A percentile compares a stretch with the other conserved stretches of the same genome.
These are phyloP conservation scores for Tapirus indicus DNA, from an alignment of 2,797 vertebrate species.

Conservation along the genomic window DNA sequence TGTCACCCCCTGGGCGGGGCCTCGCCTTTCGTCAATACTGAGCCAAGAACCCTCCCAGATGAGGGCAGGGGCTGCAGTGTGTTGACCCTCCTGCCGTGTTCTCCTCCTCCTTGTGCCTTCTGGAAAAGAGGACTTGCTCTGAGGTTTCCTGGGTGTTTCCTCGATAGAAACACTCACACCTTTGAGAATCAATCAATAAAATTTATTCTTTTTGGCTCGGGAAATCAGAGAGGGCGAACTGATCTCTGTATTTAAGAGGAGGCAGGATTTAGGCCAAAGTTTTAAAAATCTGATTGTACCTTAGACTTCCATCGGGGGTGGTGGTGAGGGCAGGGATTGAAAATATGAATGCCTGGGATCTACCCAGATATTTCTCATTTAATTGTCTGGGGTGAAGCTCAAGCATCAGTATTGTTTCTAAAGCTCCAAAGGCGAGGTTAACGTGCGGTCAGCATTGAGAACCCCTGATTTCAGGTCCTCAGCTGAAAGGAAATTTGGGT, in stretches of 20 bases:
- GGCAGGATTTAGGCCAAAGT: not conserved
- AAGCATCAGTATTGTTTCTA: not conserved
- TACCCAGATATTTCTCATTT: slow-evolving; percentile 2
- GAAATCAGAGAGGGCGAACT: not conserved
- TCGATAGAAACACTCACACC: not conserved
- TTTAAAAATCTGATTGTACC: not conserved
- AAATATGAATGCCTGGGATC: not conserved
- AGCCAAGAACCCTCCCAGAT: not conserved
- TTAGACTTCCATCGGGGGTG: not conserved
- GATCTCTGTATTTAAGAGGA: not conserved
- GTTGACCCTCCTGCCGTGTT: not conserved
- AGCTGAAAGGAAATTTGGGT: not conserved
- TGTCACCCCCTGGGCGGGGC: not conserved
- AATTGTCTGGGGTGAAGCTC: not conserved
- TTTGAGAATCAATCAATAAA: not conserved
- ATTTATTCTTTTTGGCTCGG: not conserved
- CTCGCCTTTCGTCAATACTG: not conserved
- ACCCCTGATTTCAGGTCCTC: not conserved
- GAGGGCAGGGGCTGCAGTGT: not conserved
- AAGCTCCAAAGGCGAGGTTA: not conserved
- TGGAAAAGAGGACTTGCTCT: not conserved
- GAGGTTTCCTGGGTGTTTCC: slow-evolving; percentile 1
- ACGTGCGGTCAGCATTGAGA: not conserved
- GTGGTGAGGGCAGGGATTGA: not conserved
- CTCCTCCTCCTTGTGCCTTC: not conserved